Percentiles rank a stretch among this genome's conserved stretches.
Conservation (phyloP, 2,113 vertebrate species). For the Pipa parva region DNA sequence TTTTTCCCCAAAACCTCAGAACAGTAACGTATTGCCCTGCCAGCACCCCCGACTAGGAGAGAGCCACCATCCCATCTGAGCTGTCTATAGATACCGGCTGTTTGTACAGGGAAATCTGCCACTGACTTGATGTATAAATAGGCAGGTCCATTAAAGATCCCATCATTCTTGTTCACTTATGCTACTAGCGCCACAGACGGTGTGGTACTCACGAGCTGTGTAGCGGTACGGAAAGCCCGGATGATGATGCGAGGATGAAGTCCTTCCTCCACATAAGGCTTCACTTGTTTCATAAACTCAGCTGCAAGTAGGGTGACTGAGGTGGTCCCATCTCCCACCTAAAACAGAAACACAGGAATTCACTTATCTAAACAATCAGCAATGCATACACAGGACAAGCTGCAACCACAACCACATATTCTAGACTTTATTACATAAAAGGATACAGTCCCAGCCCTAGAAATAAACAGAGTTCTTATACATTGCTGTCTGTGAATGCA, state of each 20-base stretch:
- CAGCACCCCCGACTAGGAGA: too few relatives aligned
- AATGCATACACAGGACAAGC: rapidly evolving
- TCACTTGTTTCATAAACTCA: constrained; percentile 93
- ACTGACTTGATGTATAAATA: too few relatives aligned
- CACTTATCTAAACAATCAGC: rapidly evolving
- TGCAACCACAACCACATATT: not conserved
- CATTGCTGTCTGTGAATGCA: too few relatives aligned
- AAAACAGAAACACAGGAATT: not conserved
- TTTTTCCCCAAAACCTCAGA: too few relatives aligned
- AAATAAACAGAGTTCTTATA: too few relatives aligned
- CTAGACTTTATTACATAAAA: rapidly evolving
- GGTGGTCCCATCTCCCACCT: constrained; percentile 96
- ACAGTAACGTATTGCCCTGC: too few relatives aligned
- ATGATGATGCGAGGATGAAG: constrained; percentile 97
- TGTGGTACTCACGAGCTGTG: constrained; percentile 65
- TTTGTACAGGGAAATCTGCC: too few relatives aligned
- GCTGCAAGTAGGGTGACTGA: constrained; percentile 92
- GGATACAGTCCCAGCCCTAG: rapidly evolving
- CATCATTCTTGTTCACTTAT: too few relatives aligned
- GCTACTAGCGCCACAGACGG: too few relatives aligned
- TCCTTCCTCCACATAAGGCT: constrained; percentile 89
- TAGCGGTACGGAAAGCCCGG: constrained; percentile 87
- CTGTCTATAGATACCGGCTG: too few relatives aligned
- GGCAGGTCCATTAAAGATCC: too few relatives aligned
- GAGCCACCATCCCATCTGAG: too few relatives aligned